Evolutionary conservation across 2,113 vertebrate species (phyloP).

Genomic region (Tenrec ecaudatus): DNA sequence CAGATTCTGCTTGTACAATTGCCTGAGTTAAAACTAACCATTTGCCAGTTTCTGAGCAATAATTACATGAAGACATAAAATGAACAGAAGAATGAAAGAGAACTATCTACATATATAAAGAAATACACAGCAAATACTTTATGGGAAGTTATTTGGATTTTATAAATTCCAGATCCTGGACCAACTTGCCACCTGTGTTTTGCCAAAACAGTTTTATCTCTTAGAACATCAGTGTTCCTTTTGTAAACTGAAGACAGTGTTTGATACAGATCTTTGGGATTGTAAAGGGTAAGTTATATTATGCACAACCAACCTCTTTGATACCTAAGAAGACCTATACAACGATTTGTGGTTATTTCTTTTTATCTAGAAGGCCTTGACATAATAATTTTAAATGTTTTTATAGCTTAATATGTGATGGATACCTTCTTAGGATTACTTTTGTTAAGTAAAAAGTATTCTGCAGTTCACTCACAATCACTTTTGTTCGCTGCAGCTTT

Average conservation of each 20-base stretch:
- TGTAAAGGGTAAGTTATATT: constrained; percentile 7
- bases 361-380: not conserved
- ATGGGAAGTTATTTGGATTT: no score
- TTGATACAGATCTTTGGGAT: not conserved
- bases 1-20: not conserved
- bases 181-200: not conserved
- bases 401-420: not conserved
- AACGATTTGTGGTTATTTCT: constrained; percentile 16
- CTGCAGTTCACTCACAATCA: not conserved
- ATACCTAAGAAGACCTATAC: not conserved
- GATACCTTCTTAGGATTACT: no score
- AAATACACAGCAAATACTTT: constrained; percentile 1
- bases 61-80: not conserved
- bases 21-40: not conserved
- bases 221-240: not conserved
- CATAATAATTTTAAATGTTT: not conserved
- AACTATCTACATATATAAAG: not conserved
- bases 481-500: not conserved
- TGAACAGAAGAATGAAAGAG: not conserved
- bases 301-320: not conserved
- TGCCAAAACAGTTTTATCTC: not conserved
- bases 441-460: not conserved
- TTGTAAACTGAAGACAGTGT: not conserved
- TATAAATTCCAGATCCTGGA: not conserved
- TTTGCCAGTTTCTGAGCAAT: not conserved